Base-by-base conservation (phyloP, 2,113 vertebrate genomes). In the Clarias batrachus region DNA sequence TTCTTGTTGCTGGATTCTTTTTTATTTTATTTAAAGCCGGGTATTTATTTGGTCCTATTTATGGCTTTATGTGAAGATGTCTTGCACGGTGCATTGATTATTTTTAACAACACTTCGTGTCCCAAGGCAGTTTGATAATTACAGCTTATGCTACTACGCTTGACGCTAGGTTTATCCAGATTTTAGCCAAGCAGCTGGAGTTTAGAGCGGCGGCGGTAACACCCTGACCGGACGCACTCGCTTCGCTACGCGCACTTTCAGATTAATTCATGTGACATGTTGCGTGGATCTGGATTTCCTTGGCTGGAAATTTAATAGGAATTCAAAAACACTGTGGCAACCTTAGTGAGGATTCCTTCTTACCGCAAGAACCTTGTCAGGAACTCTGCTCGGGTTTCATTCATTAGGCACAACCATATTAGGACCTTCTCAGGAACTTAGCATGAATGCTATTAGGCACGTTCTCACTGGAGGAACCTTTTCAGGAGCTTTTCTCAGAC, bases 1-100 rank as follows among this genome's bases (percentile, higher is more conserved):
- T 65, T 80, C 76, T 82, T 88, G 63, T 56, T 86, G 78, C 70
- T 23, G 3, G 68, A 78, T 74, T 48, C 68, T 73, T 41, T 70
- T 23, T 62, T 41, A 48, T 48, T 48, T 33, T 48, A 8, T 48
- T 41, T 65, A 25, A 48, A 86, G 21, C 17, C 25, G 9, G 48
- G 23, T 70, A 12, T 81, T 86, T 37, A 79, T 86, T 81, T 16
- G 4, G 30, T 56, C 33, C 74, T 85, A 60, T 81, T 81, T 74
- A 21, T n/a, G 70, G 85, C 57, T 63, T n/a, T 5, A 59, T 73
- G n/a, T 48, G 80, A 82, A 63, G 68, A 76, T 57, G 33, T 74
- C 23, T 37, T n/a, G 52, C 66, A 21, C 52, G 21, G 12, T 60
- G 30, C 57, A 70, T n/a, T 30, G 41, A 68, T 62, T 65, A 70